A percentile compares a stretch with the other conserved stretches of the same genome.
Conservation (phyloP, 2,113 vertebrate genomes). For the Psittacula cyanocephala region DNA sequence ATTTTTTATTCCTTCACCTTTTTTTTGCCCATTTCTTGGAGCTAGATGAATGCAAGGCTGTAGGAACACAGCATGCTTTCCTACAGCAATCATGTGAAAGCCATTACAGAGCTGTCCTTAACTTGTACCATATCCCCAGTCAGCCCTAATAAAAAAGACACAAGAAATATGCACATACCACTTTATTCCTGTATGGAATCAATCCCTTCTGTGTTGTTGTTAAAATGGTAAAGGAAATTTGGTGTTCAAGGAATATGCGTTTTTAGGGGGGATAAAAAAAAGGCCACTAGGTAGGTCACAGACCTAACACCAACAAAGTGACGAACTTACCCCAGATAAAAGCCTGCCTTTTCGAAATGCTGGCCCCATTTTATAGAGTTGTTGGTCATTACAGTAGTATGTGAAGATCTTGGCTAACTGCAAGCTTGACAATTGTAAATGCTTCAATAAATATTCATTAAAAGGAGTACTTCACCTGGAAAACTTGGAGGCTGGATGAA, state of each 20-base stretch:
- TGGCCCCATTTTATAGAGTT: not conserved
- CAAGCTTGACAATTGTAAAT: not conserved
- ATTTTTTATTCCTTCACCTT: not conserved
- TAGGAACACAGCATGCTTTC: not conserved
- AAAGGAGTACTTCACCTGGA: not conserved
- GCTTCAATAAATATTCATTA: not conserved
- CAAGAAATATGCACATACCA: not conserved
- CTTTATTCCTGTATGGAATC: conserved; percentile 12
- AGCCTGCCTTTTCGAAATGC: not conserved
- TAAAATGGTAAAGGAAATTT: conserved; percentile 8
- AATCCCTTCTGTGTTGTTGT: not conserved
- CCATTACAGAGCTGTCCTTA: conserved; percentile 39
- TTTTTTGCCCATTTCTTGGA: not conserved
- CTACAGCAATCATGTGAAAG: conserved; percentile 45
- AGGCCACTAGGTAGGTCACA: not conserved
- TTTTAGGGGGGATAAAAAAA: not conserved
- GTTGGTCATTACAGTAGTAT: not conserved
- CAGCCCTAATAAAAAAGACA: conserved; percentile 39
- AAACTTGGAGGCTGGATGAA: not conserved
- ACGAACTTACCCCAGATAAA: not conserved
- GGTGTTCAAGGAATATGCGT: not conserved
- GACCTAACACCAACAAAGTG: not conserved
- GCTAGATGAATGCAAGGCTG: conserved; percentile 39
- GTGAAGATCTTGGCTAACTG: not conserved
- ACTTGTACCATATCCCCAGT: conserved; percentile 35